phyloP scores from a whole-genome alignment of 2,113 vertebrate genomes.

The Bos indicus region DNA sequence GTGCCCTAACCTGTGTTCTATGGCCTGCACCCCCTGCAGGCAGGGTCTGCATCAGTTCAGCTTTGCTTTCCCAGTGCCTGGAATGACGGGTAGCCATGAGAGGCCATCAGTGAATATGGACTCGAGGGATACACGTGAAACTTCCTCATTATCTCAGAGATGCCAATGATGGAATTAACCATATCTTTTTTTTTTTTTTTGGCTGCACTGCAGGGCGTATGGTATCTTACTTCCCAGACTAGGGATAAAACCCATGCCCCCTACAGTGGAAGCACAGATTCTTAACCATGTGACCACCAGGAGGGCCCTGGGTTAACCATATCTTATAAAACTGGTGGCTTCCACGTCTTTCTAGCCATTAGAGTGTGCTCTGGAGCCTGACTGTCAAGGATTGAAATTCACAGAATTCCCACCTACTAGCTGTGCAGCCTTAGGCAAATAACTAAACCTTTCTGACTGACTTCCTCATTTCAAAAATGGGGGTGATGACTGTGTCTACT shows the following conservation, averaged over 20 bases:
- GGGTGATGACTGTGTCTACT: not conserved
- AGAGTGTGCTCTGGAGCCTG: not conserved
- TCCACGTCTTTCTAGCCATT: not conserved
- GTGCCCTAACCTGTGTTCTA: no score
- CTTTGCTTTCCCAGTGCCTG: not conserved
- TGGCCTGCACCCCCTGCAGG: fast-evolving
- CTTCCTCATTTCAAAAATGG: not conserved
- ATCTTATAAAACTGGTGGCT: not conserved
- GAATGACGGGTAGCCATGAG: no score
- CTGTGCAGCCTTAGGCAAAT: not conserved
- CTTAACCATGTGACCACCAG: not conserved
- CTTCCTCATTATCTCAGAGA: not conserved
- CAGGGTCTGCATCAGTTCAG: not conserved
- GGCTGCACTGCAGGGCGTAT: not conserved
- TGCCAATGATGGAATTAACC: not conserved
- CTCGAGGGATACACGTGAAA: not conserved
- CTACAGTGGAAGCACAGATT: not conserved
- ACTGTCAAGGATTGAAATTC: not conserved
- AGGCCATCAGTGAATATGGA: not conserved
- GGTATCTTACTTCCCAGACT: not conserved
- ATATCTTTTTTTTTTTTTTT: not conserved
- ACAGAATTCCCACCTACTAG: not conserved
- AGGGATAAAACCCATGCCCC: not conserved
- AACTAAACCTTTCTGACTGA: not conserved
- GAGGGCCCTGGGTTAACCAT: not conserved